Percentiles rank a stretch among this genome's conserved stretches.
phyloP scores from a whole-genome alignment of 2,888 invertebrate species.

The Tachina fera region DNA sequence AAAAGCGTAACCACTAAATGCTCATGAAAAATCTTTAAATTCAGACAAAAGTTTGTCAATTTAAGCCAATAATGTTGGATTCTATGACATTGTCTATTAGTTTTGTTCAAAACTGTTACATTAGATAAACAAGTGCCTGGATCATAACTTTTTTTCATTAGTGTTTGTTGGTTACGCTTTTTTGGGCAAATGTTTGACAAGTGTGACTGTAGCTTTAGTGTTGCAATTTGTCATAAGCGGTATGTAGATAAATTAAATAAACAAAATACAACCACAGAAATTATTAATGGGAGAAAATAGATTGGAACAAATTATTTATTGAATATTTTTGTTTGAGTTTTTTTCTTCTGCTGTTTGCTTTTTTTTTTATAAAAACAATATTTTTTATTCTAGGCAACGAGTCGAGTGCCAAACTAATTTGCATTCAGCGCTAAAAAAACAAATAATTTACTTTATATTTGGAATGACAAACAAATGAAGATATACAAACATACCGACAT shows the following conservation, averaged over 20 bases:
- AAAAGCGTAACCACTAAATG: too few relatives aligned
- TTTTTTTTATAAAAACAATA: conserved; percentile 13
- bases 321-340: conserved; percentile 20
- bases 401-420: conserved; percentile 51
- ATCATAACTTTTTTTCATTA: too few relatives aligned
- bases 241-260: conserved; percentile 43
- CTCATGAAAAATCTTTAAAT: too few relatives aligned
- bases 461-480: not conserved
- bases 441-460: not conserved
- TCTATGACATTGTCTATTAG: too few relatives aligned
- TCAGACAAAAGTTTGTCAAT: too few relatives aligned
- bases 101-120: too few relatives aligned
- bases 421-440: conserved; percentile 12
- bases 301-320: conserved; percentile 32
- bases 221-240: conserved; percentile 58
- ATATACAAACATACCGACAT: not conserved
- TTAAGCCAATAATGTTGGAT: too few relatives aligned
- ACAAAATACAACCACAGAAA: conserved; percentile 24
- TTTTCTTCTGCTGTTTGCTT: conserved; percentile 5
- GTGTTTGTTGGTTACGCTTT: too few relatives aligned
- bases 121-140: too few relatives aligned
- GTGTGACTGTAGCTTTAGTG: too few relatives aligned
- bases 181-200: too few relatives aligned
- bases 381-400: conserved; percentile 17
- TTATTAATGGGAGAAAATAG: conserved; percentile 34